These are phyloP conservation scores for Paratilapia polleni DNA, from an alignment of 2,113 vertebrate species.

Conservation along the genomic window DNA sequence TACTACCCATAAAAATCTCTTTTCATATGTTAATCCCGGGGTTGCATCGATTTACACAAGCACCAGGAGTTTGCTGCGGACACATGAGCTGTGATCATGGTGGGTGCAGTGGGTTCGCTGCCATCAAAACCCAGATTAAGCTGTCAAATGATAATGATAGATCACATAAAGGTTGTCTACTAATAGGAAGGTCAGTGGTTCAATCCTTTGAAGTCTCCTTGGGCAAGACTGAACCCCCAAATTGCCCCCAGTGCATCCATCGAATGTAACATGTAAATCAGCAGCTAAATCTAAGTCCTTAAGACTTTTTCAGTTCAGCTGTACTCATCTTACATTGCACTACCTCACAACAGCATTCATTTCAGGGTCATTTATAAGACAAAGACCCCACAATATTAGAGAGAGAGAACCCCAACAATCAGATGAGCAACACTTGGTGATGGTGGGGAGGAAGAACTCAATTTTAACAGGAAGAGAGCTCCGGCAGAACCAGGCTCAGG, in stretches of 20 bases:
- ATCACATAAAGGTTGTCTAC: not conserved
- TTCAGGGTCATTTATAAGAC: no score
- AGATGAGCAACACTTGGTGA: not conserved
- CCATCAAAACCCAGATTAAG: not conserved
- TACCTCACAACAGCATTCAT: no score
- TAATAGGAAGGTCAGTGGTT: not conserved
- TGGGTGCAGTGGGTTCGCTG: not conserved
- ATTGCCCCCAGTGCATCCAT: not conserved
- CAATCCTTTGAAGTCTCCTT: not conserved
- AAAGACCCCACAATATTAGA: no score
- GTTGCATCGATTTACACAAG: not conserved
- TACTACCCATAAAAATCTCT: not conserved
- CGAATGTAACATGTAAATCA: not conserved
- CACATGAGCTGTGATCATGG: not conserved
- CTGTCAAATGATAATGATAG: not conserved
- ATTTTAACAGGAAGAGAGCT: not conserved
- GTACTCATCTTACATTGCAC: no score
- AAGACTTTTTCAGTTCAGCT: not conserved
- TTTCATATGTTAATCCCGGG: not conserved
- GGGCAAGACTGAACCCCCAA: not conserved
- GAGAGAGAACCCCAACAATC: no score
- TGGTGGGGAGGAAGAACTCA: not conserved
- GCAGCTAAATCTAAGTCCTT: not conserved
- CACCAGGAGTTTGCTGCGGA: not conserved
- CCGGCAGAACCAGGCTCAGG: not conserved